phyloP scores from a whole-genome alignment of 2,113 vertebrate species.

The Indri indri region DNA sequence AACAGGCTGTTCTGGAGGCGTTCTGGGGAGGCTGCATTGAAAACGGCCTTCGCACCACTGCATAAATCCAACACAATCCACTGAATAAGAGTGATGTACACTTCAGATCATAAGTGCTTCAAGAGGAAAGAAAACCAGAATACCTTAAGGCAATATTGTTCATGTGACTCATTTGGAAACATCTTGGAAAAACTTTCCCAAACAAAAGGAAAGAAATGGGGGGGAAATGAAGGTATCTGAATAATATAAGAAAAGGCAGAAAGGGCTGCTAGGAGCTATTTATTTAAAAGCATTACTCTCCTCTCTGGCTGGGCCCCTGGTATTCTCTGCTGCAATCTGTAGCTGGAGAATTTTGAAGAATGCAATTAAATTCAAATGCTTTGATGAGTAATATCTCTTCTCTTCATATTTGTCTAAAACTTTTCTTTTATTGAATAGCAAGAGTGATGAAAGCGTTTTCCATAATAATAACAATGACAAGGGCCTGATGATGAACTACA shows the following conservation, averaged over 20 bases:
- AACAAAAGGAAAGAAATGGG: conserved; percentile 8
- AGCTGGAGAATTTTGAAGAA: conserved; percentile 80
- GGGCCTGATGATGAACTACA: conserved; percentile 87
- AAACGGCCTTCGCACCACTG: neutral
- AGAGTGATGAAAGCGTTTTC: conserved; percentile 87
- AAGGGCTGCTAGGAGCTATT: conserved; percentile 43
- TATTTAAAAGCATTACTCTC: conserved; percentile 76
- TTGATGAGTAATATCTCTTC: conserved; percentile 84
- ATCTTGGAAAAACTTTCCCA: conserved; percentile 12
- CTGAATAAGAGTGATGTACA: neutral
- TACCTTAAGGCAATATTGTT: neutral
- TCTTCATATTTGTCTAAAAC: conserved; percentile 82
- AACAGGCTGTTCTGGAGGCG: neutral
- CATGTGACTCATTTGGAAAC: conserved; percentile 19
- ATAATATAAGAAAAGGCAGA: neutral
- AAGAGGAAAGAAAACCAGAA: neutral
- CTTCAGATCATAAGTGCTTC: neutral
- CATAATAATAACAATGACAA: conserved; percentile 90
- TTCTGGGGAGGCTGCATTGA: neutral
- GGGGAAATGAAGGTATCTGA: conserved; percentile 44
- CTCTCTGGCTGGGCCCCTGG: conserved; percentile 30
- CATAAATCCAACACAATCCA: neutral
- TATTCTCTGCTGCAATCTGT: conserved; percentile 68
- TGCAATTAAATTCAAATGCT: conserved; percentile 84
- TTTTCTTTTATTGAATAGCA: conserved; percentile 85